These are phyloP conservation scores for Steatocranus sp. DNA, from an alignment of 2,797 vertebrate genomes.

Conservation along the genomic window DNA sequence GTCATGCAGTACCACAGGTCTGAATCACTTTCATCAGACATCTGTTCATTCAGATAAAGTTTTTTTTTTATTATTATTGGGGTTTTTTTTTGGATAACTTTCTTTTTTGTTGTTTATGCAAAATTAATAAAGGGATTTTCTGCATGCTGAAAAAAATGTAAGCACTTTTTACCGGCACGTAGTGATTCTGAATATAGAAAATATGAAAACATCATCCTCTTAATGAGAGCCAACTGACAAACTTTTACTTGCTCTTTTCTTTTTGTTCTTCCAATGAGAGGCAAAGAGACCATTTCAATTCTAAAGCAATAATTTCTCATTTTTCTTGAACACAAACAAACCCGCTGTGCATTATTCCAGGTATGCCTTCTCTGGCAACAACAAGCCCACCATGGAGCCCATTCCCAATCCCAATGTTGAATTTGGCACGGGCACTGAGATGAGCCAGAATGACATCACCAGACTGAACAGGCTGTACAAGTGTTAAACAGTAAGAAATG, in stretches of 20 bases:
- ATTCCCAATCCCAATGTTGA: slow-evolving; percentile 53
- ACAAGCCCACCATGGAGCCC: slow-evolving; percentile 59
- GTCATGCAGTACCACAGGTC: slow-evolving; percentile 67
- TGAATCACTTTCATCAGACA: background rate
- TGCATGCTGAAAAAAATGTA: background rate
- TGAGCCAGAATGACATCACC: slow-evolving; percentile 62
- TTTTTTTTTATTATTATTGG: background rate
- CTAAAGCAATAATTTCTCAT: background rate
- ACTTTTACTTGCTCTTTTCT: background rate
- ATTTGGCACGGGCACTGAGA: slow-evolving; percentile 49
- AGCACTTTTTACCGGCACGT: background rate
- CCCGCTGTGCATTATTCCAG: slow-evolving; percentile 5
- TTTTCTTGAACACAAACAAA: background rate
- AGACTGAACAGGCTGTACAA: slow-evolving; percentile 60
- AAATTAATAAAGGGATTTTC: background rate
- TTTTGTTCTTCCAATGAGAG: background rate
- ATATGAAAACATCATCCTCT: background rate
- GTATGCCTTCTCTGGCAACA: slow-evolving; percentile 66
- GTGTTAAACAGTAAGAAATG: slow-evolving; percentile 29
- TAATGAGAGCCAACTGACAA: background rate
- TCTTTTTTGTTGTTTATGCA: background rate
- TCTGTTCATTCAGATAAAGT: background rate
- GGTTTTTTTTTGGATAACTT: background rate
- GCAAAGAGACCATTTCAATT: background rate
- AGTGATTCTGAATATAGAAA: background rate